These are phyloP conservation scores for Terrapene triunguis DNA, from an alignment of 2,113 vertebrate species.

Conservation along the genomic window DNA sequence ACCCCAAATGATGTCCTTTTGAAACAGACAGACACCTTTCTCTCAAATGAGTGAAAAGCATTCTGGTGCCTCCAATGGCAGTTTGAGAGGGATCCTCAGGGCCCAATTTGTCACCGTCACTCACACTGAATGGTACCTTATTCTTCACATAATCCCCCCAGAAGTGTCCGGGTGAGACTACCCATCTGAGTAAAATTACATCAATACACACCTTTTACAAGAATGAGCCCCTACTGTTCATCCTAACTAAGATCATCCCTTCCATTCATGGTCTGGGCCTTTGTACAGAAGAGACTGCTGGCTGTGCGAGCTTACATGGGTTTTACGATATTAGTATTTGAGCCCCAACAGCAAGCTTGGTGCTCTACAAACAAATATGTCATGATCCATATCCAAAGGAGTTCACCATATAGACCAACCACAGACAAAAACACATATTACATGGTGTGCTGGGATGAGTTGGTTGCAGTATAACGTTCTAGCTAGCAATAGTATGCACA, in stretches of 20 bases:
- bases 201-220: not conserved
- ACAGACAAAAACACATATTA: constrained; percentile 39
- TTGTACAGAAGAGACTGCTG: not conserved
- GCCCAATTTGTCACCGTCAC: not conserved
- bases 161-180: not conserved
- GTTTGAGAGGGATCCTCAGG: not conserved
- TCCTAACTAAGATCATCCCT: not conserved
- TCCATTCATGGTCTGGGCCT: not conserved
- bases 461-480: constrained; percentile 29
- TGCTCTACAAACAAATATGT: not conserved
- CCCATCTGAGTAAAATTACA: fast-evolving
- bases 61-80: not conserved
- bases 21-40: not conserved
- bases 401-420: constrained; percentile 32
- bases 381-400: constrained; percentile 37
- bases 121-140: not conserved
- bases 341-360: not conserved
- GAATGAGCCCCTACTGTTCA: not conserved
- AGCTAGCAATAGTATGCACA: not conserved
- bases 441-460: constrained; percentile 43
- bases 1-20: not conserved
- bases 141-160: not conserved
- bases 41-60: not conserved
- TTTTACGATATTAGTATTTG: not conserved
- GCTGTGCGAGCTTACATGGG: not conserved